These are phyloP conservation scores for Aplochiton taeniatus DNA, from an alignment of 2,797 vertebrate species.

Conservation along the genomic window DNA sequence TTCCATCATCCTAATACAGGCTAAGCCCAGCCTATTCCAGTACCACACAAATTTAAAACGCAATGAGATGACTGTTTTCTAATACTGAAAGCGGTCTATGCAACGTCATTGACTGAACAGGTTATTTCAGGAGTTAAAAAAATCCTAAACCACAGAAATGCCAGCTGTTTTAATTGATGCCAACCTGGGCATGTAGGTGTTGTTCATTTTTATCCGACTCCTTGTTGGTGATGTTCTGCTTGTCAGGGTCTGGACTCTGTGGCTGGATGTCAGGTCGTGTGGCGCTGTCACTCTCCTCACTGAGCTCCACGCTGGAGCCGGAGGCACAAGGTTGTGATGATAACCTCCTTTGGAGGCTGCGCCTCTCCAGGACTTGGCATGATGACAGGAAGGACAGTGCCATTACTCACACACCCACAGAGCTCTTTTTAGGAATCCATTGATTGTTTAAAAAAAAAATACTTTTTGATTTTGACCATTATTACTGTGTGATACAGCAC, in stretches of 20 bases:
- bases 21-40: no score
- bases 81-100: conserved; percentile 13
- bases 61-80: conserved; percentile 23
- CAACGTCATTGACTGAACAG: neutral
- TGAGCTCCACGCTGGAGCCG: conserved; percentile 73
- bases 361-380: conserved; percentile 58
- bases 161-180: conserved; percentile 36
- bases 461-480: no score
- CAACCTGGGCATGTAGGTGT: conserved; percentile 75
- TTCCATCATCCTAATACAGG: no score
- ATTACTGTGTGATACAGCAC: no score
- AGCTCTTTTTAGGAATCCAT: no score
- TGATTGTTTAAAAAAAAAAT: no score
- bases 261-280: conserved; percentile 43
- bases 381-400: neutral
- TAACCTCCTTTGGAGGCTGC: conserved; percentile 68
- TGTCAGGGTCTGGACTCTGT: conserved; percentile 24
- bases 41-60: no score
- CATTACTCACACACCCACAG: no score
- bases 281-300: conserved; percentile 73
- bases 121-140: conserved; percentile 18
- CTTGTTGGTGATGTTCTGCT: conserved; percentile 17
- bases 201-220: conserved; percentile 46
- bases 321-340: conserved; percentile 36
- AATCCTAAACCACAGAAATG: conserved; percentile 24